phyloP scores from a whole-genome alignment of 2,888 invertebrate genomes.

The Drosophila testacea region DNA sequence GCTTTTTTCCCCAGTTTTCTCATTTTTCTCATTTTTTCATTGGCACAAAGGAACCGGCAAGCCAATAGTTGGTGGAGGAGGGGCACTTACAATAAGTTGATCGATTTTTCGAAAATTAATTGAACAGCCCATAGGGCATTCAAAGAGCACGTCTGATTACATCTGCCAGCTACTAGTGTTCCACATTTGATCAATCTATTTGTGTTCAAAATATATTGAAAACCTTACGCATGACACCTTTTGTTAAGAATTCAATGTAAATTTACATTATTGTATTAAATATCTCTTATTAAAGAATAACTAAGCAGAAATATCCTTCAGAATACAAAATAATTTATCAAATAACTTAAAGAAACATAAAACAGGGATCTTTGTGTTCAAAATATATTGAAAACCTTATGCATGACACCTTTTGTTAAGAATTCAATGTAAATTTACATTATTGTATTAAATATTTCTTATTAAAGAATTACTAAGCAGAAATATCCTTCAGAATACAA shows the following conservation, averaged over 20 bases:
- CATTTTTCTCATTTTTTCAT: constrained; percentile 6
- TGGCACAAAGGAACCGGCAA: constrained; percentile 55
- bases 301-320: too few species aligned
- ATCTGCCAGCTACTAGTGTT: constrained; percentile 79
- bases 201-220: background rate
- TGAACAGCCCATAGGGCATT: constrained; percentile 59
- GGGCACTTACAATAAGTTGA: constrained; percentile 4
- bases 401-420: background rate
- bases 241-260: too few species aligned
- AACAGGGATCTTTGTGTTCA: background rate
- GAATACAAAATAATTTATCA: too few species aligned
- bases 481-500: too few species aligned
- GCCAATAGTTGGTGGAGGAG: constrained; percentile 12
- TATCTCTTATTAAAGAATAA: too few species aligned
- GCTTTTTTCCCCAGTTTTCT: constrained; percentile 28
- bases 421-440: too few species aligned
- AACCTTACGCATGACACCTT: background rate
- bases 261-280: too few species aligned
- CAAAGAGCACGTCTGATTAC: constrained; percentile 71
- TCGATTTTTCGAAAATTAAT: constrained; percentile 63
- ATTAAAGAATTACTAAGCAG: too few species aligned
- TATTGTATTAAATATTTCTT: too few species aligned
- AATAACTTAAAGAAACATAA: too few species aligned
- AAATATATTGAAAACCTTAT: background rate
- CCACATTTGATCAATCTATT: constrained; percentile 76